A percentile compares a stretch with the other conserved stretches of the same genome.
phyloP scores from a whole-genome alignment of 2,888 invertebrate genomes.

The Serrognathus titanus region DNA sequence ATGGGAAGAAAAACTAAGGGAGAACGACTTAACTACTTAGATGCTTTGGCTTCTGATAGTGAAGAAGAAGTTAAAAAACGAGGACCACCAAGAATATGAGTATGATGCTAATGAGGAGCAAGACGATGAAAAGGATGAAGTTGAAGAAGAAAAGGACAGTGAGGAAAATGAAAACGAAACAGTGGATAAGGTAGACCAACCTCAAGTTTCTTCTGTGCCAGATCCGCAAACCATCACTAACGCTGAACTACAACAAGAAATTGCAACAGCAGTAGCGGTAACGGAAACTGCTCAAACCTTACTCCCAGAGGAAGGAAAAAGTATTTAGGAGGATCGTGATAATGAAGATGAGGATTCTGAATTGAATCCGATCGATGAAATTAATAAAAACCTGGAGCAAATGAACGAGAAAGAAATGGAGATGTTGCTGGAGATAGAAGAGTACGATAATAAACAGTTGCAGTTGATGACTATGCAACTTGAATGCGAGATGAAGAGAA shows the following conservation, averaged over 20 bases:
- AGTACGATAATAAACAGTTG: constrained; percentile 56
- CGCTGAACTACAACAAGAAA: constrained; percentile 36
- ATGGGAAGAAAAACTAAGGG: constrained; percentile 68
- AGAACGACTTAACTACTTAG: constrained; percentile 73
- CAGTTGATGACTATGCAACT: constrained; percentile 51
- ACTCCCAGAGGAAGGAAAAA: constrained; percentile 6
- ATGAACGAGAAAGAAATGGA: constrained; percentile 48
- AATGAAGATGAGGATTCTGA: constrained; percentile 30
- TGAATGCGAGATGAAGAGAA: constrained; percentile 56
- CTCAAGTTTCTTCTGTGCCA: constrained; percentile 18
- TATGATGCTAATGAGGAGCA: constrained; percentile 52
- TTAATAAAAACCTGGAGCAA: constrained; percentile 45
- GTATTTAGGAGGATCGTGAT: constrained; percentile 8
- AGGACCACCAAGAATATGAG: constrained; percentile 49
- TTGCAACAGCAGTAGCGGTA: not conserved
- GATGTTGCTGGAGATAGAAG: constrained; percentile 61
- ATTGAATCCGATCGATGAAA: constrained; percentile 48
- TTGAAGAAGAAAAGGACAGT: constrained; percentile 18
- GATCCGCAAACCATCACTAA: constrained; percentile 30
- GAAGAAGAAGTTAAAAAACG: constrained; percentile 58
- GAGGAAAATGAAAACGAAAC: constrained; percentile 24
- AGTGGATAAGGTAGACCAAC: constrained; percentile 23
- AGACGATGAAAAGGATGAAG: constrained; percentile 31
- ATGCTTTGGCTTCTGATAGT: constrained; percentile 63
- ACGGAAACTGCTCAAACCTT: constrained; percentile 10